Evolutionary conservation across 2,113 vertebrate species (phyloP).

Genomic region (Bambusicola thoracicus): DNA sequence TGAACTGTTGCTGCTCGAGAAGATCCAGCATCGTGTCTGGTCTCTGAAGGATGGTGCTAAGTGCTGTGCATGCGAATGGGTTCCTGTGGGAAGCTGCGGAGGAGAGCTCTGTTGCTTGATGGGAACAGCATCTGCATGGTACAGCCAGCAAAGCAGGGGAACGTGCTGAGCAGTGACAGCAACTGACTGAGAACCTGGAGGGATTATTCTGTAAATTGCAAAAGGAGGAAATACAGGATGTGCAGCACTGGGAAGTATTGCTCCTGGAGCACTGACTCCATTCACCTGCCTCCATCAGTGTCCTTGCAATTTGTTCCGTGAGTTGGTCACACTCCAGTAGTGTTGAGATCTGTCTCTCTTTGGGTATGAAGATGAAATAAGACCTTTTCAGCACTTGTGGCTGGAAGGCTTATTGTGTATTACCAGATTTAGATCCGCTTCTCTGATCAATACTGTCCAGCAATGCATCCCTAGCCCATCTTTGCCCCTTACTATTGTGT

Average conservation of each 20-base stretch:
- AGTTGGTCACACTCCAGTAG: not conserved
- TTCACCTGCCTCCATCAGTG: not conserved
- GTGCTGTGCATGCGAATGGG: not conserved
- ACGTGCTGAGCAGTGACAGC: not conserved
- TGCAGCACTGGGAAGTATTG: not conserved
- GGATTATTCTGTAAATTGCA: not conserved
- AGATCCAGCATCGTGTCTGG: not conserved
- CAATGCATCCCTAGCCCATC: not conserved
- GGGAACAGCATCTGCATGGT: rapidly evolving
- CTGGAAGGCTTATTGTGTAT: not conserved
- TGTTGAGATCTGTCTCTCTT: not conserved
- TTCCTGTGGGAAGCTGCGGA: not conserved
- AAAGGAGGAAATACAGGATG: not conserved
- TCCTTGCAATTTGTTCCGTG: not conserved
- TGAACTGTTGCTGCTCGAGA: not conserved
- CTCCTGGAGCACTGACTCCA: not conserved
- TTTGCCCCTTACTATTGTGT: not conserved
- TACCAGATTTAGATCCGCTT: not conserved
- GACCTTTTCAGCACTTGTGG: rapidly evolving
- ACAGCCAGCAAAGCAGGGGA: no score
- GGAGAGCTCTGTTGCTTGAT: not conserved
- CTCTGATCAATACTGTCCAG: not conserved
- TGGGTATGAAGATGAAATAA: not conserved
- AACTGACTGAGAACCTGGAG: not conserved
- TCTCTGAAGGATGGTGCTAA: not conserved